phyloP scores from a whole-genome alignment of 2,113 vertebrate species.

The Picathartes gymnocephalus region DNA sequence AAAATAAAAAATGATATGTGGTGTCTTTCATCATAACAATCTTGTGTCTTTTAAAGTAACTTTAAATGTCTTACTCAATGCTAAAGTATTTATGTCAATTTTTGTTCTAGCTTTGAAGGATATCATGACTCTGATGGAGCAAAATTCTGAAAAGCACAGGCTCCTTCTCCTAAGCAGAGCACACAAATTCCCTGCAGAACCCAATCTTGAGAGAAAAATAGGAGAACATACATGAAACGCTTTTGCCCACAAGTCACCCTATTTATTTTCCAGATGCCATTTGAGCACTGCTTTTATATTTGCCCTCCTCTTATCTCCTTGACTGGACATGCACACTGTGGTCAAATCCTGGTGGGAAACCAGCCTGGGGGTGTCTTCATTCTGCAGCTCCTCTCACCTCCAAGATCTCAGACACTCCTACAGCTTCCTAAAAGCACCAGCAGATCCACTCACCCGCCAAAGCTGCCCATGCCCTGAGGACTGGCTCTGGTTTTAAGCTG shows the following conservation, averaged over 20 bases:
- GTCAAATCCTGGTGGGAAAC: background rate
- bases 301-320: background rate
- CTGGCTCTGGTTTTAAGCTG: background rate
- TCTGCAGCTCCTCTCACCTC: background rate
- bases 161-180: background rate
- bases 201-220: background rate
- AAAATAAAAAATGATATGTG: background rate
- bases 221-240: background rate
- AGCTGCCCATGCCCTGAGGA: background rate
- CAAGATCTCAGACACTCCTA: background rate
- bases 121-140: background rate
- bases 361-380: background rate
- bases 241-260: background rate
- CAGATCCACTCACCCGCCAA: background rate
- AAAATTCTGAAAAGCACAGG: background rate
- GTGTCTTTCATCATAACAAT: background rate
- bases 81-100: background rate
- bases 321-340: background rate
- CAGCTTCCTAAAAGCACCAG: background rate
- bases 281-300: background rate
- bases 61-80: background rate
- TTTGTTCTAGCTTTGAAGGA: background rate
- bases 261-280: background rate
- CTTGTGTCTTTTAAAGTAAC: background rate
- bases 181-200: background rate